These are phyloP conservation scores for Paralvinella palmiformis DNA, from an alignment of 1,140 invertebrate species.

Conservation along the genomic window DNA sequence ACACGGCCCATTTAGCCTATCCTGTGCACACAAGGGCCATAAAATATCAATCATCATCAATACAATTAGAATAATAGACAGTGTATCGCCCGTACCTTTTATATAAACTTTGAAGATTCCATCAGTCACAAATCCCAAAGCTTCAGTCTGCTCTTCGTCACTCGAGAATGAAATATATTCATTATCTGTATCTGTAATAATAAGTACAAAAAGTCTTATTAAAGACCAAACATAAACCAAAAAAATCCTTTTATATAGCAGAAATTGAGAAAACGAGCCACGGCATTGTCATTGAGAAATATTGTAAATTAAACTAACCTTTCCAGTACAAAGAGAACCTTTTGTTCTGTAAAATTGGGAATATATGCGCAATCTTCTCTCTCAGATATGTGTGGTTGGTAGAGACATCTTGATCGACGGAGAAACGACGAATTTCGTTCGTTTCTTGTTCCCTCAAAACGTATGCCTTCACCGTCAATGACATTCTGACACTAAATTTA, in stretches of 20 bases:
- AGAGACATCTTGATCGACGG: conserved; percentile 29
- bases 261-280: too few species aligned
- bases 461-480: conserved; percentile 16
- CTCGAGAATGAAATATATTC: conserved; percentile 62
- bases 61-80: too few species aligned
- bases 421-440: conserved; percentile 18
- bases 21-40: too few species aligned
- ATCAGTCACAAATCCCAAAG: conserved; percentile 49
- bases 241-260: too few species aligned
- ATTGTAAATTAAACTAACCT: too few species aligned
- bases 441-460: neutral
- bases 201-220: too few species aligned
- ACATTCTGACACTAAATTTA: conserved; percentile 3
- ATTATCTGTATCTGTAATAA: conserved; percentile 53
- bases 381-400: conserved; percentile 53
- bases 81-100: conserved; percentile 12
- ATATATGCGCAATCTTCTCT: conserved; percentile 54
- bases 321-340: conserved; percentile 56
- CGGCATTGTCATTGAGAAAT: too few species aligned
- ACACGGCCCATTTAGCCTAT: too few species aligned
- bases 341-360: conserved; percentile 50
- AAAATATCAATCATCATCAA: too few species aligned
- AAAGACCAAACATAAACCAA: too few species aligned
- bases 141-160: conserved; percentile 61
- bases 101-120: conserved; percentile 36